Base-by-base conservation (phyloP, 2,113 vertebrate genomes). In the Cynopterus brachyotis region DNA sequence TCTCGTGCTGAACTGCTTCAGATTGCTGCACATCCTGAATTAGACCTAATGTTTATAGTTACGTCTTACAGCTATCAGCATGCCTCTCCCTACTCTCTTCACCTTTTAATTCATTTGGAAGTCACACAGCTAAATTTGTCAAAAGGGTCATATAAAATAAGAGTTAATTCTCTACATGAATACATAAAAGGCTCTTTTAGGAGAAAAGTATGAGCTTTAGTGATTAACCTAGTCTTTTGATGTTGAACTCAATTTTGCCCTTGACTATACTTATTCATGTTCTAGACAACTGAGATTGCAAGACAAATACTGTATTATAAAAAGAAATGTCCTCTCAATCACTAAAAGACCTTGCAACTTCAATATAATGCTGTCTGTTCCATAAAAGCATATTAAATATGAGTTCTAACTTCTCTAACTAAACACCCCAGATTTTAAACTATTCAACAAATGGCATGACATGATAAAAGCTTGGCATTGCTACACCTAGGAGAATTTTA, bases 141-240 rank as follows among this genome's bases (percentile, higher is more conserved):
- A 79, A 89, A 53, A 80, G 35, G 13, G 11, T 32, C 66, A 55
- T 53, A 55, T 40, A 37, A 93, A 92, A 37, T 40, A 89, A 57
- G 32, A 83, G 53, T 55, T 76, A 84, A 89, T 0, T 81, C 40
- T 7, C 8, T 80, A 84, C 55, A 4, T 50, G 26, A 70, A 75
- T 35, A 73, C 13, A 66, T 22, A 40, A 70, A 53, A 73, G 32
- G n/a, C 5, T 95, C 50, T 78, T 85, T n/a, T 28, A 28, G 20
- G n/a, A 91, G 70, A 55, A 67, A 91, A 91, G 30, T 17, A 66
- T 9, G 9, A 81, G 16, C 30, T 9, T 53, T 12, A n/a, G 45
- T 84, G 80, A 76, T 79, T 76, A 82, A 53, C 57, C 66, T 93
- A 83, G 73, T 87, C 62, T 83, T 93, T 53, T 87, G 59, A n/a